Base-by-base conservation (phyloP, 2,113 vertebrate species). In the Dissostichus mawsoni region DNA sequence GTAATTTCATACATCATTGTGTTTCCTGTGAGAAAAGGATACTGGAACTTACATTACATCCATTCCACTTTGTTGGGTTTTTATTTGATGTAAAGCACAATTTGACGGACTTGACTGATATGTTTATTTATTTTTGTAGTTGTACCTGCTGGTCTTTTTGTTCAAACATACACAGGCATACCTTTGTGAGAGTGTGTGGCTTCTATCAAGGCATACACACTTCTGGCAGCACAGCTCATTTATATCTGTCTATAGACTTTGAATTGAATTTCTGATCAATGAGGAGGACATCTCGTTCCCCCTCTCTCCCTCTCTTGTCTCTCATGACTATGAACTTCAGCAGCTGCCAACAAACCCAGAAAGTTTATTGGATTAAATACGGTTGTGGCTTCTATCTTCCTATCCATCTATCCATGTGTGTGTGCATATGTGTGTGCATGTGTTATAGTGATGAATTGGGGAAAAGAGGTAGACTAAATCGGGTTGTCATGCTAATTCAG, bases 401-500 rank as follows among this genome's bases (percentile, higher is more conserved):
- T 73, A 52, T 73, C 57, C 52, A 41, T 74, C 70, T 52, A 20
- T 73, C 58, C 55, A 11, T 69, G 29, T 45, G 29, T 68, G 25
- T 44, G 10, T 77, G 47, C 44, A 18, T 68, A 9, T 47, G 18
- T 33, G 23, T 55, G 53, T 64, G n/a, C 41, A 33, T 86, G 73
- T 81, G 25, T 83, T 79, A 74, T 59, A 78, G 86, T 80, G 78
- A 80, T 91, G 89, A 90, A 91, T 87, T 77, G 85, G 73, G 89
- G 87, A 87, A 90, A 90, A 90, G 84, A 90, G 87, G 88, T 88
- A 90, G 92, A 83, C 89, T 92, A 95, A 95, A 95, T 94, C 90
- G 78, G 89, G 91, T 94, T 94, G 92, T 91, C 92, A 94, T 95
- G 94, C 93, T 95, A 94, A 95, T 95, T 94, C 92, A 90, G 90